A percentile compares a stretch with the other conserved stretches of the same genome.
These are phyloP conservation scores for Trichonephila inaurata DNA, from an alignment of 1,140 invertebrate species.

Conservation along the genomic window DNA sequence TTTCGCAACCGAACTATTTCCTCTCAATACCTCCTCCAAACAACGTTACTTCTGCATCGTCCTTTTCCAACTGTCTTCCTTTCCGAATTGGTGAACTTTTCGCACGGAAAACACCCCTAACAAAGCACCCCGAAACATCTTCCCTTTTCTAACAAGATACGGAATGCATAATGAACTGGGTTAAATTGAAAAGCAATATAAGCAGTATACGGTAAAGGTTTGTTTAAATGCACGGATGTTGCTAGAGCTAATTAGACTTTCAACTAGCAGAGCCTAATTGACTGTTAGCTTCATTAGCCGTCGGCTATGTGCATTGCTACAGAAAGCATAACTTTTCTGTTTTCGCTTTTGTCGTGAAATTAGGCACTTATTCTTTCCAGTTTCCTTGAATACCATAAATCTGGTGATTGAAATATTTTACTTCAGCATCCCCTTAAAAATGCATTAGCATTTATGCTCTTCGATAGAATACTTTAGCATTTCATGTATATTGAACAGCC, in stretches of 20 bases:
- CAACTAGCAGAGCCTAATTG: slow-evolving; percentile 22
- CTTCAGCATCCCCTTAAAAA: not conserved
- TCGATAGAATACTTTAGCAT: not conserved
- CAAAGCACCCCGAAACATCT: not conserved
- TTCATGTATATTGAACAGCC: not conserved
- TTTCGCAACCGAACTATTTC: not conserved
- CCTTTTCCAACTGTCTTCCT: not conserved
- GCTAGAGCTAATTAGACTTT: slow-evolving; percentile 51
- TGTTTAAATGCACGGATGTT: slow-evolving; percentile 28
- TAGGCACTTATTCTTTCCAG: not conserved
- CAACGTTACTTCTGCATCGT: not conserved
- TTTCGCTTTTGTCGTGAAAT: not conserved
- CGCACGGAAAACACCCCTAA: slow-evolving; percentile 29
- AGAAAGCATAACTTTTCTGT: slow-evolving; percentile 32
- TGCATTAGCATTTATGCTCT: not conserved
- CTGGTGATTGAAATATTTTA: not conserved
- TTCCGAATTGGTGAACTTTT: slow-evolving; percentile 3
- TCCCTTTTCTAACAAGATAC: not conserved
- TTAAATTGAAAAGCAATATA: slow-evolving; percentile 55
- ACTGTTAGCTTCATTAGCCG: slow-evolving; percentile 36
- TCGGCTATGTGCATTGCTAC: slow-evolving; percentile 20
- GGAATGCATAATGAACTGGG: slow-evolving; percentile 54
- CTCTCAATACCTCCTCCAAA: not conserved
- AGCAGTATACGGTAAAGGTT: slow-evolving; percentile 24
- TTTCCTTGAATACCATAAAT: not conserved